Evolutionary conservation across 2,113 vertebrate genomes (phyloP).

Genomic region (Hemiscyllium ocellatum): DNA sequence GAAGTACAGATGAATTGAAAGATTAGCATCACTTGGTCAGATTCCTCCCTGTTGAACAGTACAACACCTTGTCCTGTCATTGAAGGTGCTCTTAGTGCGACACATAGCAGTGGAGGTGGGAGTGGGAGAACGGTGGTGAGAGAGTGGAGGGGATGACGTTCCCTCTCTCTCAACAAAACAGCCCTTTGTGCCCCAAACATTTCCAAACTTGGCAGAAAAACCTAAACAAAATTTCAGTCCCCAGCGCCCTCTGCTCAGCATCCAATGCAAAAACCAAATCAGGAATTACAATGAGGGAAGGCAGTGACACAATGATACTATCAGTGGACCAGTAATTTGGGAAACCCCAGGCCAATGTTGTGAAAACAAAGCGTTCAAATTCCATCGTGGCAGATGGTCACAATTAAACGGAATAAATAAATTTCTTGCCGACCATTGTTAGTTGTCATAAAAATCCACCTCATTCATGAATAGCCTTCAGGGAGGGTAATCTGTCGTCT

Average conservation of each 20-base stretch:
- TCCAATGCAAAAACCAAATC: neutral
- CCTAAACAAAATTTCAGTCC: neutral
- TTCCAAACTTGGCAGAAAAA: neutral
- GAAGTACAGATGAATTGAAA: neutral
- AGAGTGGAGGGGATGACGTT: too few species aligned
- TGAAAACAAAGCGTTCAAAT: too few species aligned
- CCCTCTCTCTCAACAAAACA: neutral
- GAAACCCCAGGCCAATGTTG: too few species aligned
- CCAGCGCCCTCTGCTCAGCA: neutral
- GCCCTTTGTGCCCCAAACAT: neutral
- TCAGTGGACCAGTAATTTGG: too few species aligned
- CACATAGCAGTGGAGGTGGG: neutral
- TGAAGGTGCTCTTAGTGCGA: neutral
- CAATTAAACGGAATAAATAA: too few species aligned
- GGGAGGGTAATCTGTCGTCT: too few species aligned
- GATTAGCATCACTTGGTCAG: neutral
- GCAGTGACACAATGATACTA: too few species aligned
- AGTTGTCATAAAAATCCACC: too few species aligned
- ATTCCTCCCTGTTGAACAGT: neutral
- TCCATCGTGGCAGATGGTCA: too few species aligned
- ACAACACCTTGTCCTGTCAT: neutral
- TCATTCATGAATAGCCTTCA: too few species aligned
- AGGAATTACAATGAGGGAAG: neutral
- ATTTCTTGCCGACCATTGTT: too few species aligned
- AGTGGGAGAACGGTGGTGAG: too few species aligned